Base-by-base conservation (phyloP, 1,140 invertebrate species). In the Radopholus similis region DNA sequence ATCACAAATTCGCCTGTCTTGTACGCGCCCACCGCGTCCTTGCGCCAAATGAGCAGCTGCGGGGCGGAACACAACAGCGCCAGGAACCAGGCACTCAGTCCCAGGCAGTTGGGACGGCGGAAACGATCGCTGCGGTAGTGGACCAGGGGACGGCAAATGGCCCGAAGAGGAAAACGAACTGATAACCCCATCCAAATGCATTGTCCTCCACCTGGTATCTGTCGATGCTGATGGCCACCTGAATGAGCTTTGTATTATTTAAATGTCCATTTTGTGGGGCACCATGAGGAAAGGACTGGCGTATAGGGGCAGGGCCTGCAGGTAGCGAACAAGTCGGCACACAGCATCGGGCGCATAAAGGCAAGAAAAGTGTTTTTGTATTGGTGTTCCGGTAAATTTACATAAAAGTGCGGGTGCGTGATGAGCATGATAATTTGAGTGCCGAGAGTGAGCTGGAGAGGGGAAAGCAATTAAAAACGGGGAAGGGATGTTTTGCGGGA, bases 361-460 rank as follows among this genome's bases (percentile, higher is more conserved):
- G n/a, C n/a, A n/a, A n/a, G n/a, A n/a, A n/a, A n/a, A n/a, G n/a
- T n/a, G n/a, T n/a, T n/a, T n/a, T n/a, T n/a, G n/a, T n/a, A n/a
- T n/a, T n/a, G n/a, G n/a, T n/a, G n/a, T n/a, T n/a, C n/a, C n/a
- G n/a, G n/a, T n/a, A n/a, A 58, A 44, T 62, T 62, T 62, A 42
- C 83, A 28, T 75, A 57, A 70, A 84, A 85, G 23, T 74, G 21
- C 0, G 77, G 74, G 42, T 75, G 68, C 0, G 66, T 69, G 15
- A 30, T 11, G 37, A 78, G 73, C 2, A 81, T 78, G 26, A 81
- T 64, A 32, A 85, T 69, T 71, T 85, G 83, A 9, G 84, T 83
- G 30, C 85, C 75, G 38, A 85, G 73, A 56, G 84, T 83, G 26
- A 84, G 80, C 55, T 84, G 70, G 3, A 15, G 38, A n/a, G n/a